phyloP scores from a whole-genome alignment of 1,140 invertebrate genomes.

The Aphis gossypii region DNA sequence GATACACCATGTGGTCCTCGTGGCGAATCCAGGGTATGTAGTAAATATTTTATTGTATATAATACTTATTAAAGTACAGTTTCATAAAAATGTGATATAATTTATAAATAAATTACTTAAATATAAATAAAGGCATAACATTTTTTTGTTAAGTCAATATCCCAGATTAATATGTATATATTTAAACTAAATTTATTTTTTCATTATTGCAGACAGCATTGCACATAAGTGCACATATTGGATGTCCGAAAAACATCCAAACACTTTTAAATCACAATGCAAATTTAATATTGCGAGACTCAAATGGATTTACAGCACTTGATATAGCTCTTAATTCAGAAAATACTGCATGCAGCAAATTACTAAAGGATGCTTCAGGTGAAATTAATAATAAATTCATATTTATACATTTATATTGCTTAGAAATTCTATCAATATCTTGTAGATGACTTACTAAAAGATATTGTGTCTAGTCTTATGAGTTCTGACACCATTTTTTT shows the following conservation, averaged over 20 bases:
- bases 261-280: constrained; percentile 75
- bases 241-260: constrained; percentile 75
- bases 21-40: constrained; percentile 69
- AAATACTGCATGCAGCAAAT: constrained; percentile 72
- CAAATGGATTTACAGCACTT: constrained; percentile 74
- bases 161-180: not conserved
- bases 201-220: constrained; percentile 74
- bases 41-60: not conserved
- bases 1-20: constrained; percentile 74
- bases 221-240: constrained; percentile 82
- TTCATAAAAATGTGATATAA: not conserved
- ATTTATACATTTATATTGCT: not conserved
- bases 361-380: constrained; percentile 77
- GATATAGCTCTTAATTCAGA: constrained; percentile 79
- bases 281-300: constrained; percentile 72
- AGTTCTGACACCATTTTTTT: not conserved
- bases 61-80: not conserved
- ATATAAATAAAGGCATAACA: not conserved
- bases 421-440: not conserved
- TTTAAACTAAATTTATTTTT: constrained; percentile 3
- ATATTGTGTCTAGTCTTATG: not conserved
- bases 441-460: not conserved
- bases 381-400: constrained; percentile 61
- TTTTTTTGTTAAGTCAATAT: not conserved
- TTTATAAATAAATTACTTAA: not conserved